Conservation (phyloP, 2,888 invertebrate genomes). For the Pelosia muscerda region DNA sequence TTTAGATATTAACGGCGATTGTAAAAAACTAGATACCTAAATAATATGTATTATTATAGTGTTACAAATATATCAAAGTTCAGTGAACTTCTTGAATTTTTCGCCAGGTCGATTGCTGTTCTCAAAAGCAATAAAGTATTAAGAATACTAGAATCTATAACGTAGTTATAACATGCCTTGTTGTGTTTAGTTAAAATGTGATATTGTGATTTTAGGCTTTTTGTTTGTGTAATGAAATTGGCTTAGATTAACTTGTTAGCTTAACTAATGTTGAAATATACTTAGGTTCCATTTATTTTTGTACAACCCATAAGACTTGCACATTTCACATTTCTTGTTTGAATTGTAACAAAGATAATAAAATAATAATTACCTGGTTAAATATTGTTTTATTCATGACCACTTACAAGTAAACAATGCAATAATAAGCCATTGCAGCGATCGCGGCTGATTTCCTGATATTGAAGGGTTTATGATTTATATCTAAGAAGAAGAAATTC, state of each 20-base stretch:
- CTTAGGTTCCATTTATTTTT: constrained; percentile 83
- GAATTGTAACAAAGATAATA: constrained; percentile 78
- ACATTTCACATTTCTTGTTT: constrained; percentile 79
- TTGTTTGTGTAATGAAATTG: constrained; percentile 70
- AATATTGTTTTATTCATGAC: constrained; percentile 29
- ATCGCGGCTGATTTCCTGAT: too few relatives aligned
- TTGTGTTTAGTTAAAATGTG: constrained; percentile 84
- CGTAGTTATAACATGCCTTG: constrained; percentile 68
- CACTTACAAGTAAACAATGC: too few relatives aligned
- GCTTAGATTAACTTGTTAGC: constrained; percentile 75
- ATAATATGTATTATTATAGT: constrained; percentile 72
- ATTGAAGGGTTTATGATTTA: too few relatives aligned
- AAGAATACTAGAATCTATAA: constrained; percentile 69
- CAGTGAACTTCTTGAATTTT: constrained; percentile 64
- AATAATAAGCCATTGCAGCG: too few relatives aligned
- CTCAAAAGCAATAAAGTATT: constrained; percentile 75
- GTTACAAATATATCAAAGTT: constrained; percentile 72
- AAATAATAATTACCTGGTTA: constrained; percentile 80
- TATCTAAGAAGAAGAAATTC: too few relatives aligned
- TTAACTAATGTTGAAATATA: constrained; percentile 70
- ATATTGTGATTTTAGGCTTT: constrained; percentile 76
- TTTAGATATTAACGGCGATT: constrained; percentile 80
- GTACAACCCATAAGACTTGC: constrained; percentile 79
- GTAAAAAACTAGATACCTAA: constrained; percentile 77
- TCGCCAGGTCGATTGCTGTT: constrained; percentile 66